phyloP scores from a whole-genome alignment of 2,888 invertebrate genomes.

The Synanthedon tipuliformis region DNA sequence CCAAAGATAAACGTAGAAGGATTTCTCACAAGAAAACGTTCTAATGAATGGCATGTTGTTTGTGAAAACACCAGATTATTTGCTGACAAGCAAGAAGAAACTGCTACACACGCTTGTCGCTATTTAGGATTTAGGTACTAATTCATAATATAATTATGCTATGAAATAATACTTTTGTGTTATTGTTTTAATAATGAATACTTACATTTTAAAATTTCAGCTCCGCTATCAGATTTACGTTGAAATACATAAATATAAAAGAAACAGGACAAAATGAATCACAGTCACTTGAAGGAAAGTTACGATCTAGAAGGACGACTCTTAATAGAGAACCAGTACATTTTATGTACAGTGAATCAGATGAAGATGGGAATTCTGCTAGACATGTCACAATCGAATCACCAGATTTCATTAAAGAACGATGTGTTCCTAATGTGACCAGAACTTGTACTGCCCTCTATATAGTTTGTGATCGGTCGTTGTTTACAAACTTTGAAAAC shows the following conservation, averaged over 20 bases:
- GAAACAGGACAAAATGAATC: constrained; percentile 23
- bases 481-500: constrained; percentile 41
- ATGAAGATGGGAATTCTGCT: constrained; percentile 18
- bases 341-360: constrained; percentile 31
- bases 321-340: constrained; percentile 28
- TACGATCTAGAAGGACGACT: constrained; percentile 28
- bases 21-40: constrained; percentile 71
- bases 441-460: constrained; percentile 67
- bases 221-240: constrained; percentile 41
- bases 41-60: constrained; percentile 74
- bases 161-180: neutral
- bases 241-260: constrained; percentile 49
- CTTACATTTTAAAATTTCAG: constrained; percentile 18
- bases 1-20: constrained; percentile 73
- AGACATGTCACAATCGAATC: constrained; percentile 37
- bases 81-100: constrained; percentile 47
- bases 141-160: constrained; percentile 8
- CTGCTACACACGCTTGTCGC: constrained; percentile 72
- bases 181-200: too few relatives aligned
- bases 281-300: constrained; percentile 11
- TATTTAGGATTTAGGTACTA: constrained; percentile 76
- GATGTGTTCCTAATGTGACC: constrained; percentile 55
- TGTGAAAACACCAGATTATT: constrained; percentile 66
- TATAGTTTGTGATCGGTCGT: constrained; percentile 61
- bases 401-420: constrained; percentile 48